Conservation (phyloP, 2,797 vertebrate species). For the Brachymystax lenok region DNA sequence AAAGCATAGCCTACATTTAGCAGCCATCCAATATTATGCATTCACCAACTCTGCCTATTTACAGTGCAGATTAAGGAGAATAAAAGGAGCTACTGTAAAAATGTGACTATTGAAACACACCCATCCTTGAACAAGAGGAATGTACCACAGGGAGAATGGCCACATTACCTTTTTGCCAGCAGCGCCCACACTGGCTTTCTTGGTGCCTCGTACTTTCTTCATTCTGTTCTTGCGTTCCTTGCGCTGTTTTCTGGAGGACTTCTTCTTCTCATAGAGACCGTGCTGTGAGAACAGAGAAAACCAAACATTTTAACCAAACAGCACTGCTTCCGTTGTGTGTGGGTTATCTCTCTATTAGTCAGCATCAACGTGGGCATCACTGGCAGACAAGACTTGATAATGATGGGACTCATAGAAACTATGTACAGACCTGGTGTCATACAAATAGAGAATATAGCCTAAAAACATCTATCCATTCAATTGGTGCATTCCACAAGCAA, state of each 20-base stretch:
- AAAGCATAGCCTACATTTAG: neutral
- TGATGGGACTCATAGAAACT: no score
- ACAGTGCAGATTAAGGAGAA: neutral
- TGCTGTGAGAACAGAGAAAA: constrained; percentile 73
- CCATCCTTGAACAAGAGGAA: neutral
- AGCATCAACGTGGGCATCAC: no score
- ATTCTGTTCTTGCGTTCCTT: constrained; percentile 99
- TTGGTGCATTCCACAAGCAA: neutral
- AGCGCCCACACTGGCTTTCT: constrained; percentile 94
- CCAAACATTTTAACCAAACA: neutral
- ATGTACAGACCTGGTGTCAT: no score
- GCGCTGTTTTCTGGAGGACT: constrained; percentile 97
- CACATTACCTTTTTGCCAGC: constrained; percentile 93
- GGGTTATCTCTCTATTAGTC: no score
- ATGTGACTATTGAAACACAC: neutral
- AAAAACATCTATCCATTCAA: neutral
- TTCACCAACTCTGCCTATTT: neutral
- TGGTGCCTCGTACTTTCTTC: constrained; percentile 98
- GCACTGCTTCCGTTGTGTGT: neutral
- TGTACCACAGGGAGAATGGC: neutral
- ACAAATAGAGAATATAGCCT: no score
- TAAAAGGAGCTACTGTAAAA: neutral
- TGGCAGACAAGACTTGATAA: no score
- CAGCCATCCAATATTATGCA: no score
- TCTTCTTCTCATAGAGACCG: constrained; percentile 97